Base-by-base conservation (phyloP, 2,113 vertebrate genomes). In the Microcebus lehilahytsara region DNA sequence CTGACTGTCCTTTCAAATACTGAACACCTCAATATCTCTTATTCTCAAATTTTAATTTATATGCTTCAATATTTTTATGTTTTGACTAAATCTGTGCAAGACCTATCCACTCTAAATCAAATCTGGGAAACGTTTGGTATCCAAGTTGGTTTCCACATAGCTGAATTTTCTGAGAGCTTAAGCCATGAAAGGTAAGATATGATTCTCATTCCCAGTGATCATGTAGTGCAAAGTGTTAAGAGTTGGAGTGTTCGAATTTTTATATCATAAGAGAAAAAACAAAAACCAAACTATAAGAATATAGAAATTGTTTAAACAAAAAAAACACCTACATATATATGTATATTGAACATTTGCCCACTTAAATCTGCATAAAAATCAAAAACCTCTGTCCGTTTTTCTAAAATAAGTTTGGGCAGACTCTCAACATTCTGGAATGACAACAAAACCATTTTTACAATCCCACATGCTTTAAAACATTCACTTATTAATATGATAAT, bases 161-260 rank as follows among this genome's bases (percentile, higher is more conserved):
- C 14, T 88, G 74, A 95, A 81, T 69, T 6, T 83, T 94, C 42
- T 78, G 42, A 75, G 40, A 95, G 30, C 12, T 56, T 22, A 89
- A 51, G 9, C 14, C 23, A 80, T 22, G 16, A 42, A 95, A 62
- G 72, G 34, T 66, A 58, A 83, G 37, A 34, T 71, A 53, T 46
- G 79, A 75, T 86, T 89, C 72, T 93, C 53, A 93, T 94, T 93
- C 88, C 20, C 20, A 51, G 56, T 56, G 66, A 95, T 80, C 67
- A 96, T 94, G 95, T 94, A 66, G 72, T 71, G 49, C 5, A 91
- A 49, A 89, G 69, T 77, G 67, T 46, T 84, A 93, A 67, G 25
- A 80, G 40, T 22, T 91, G 5, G 1, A 91, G 30, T 85, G 13
- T 71, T 87, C 58, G 4, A 92, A 20, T 66, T 91, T 96, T 89